phyloP scores from a whole-genome alignment of 2,888 invertebrate species.

The Nomada fucata region DNA sequence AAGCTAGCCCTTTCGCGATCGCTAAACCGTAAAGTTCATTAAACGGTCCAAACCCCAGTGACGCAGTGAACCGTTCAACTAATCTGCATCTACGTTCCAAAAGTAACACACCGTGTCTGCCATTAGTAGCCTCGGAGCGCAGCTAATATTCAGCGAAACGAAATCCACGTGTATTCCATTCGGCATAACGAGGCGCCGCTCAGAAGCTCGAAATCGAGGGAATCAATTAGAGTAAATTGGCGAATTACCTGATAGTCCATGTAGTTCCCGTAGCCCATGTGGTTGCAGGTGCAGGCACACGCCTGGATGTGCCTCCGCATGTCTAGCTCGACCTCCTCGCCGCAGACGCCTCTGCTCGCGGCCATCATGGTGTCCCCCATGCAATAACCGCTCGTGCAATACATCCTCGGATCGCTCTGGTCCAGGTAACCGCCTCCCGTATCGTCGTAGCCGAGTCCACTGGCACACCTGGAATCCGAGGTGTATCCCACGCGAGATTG shows the following conservation, averaged over 20 bases:
- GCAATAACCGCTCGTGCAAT: conserved; percentile 83
- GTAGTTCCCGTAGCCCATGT: conserved; percentile 96
- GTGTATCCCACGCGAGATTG: conserved; percentile 82
- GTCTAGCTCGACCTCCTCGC: conserved; percentile 91
- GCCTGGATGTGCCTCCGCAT: conserved; percentile 94
- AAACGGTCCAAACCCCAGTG: too few relatives aligned
- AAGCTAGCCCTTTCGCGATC: too few relatives aligned
- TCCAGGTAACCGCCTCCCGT: conserved; percentile 82
- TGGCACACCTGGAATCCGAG: conserved; percentile 82
- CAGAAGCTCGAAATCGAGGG: not conserved
- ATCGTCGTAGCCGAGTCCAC: conserved; percentile 82
- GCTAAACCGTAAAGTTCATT: too few relatives aligned
- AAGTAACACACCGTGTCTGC: too few relatives aligned
- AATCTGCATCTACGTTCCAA: too few relatives aligned
- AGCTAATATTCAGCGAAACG: not conserved
- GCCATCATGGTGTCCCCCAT: conserved; percentile 84
- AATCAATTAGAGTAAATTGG: conserved; percentile 21
- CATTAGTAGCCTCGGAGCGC: too few relatives aligned
- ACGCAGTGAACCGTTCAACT: too few relatives aligned
- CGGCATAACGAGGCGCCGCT: not conserved
- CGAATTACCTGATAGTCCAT: conserved; percentile 93
- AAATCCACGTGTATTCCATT: not conserved
- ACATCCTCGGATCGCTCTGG: conserved; percentile 82
- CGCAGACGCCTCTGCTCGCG: conserved; percentile 83
- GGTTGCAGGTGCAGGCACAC: conserved; percentile 96